These are phyloP conservation scores for Philereme transversata DNA, from an alignment of 2,888 invertebrate genomes.

Conservation along the genomic window DNA sequence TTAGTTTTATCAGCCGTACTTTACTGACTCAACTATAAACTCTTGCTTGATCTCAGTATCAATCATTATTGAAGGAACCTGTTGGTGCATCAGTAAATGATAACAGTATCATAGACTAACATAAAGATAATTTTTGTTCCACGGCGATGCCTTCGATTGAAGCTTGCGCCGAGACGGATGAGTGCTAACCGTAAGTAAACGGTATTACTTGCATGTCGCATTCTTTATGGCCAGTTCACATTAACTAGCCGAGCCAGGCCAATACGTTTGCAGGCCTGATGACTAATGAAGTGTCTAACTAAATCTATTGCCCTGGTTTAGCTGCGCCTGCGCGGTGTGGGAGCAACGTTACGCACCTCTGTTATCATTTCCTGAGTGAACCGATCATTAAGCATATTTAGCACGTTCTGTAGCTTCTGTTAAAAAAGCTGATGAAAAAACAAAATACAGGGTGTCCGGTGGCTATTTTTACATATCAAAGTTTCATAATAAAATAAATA, in stretches of 20 bases:
- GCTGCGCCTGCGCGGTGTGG: constrained; percentile 12
- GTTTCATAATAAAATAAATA: too few relatives aligned
- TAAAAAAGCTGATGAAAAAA: too few relatives aligned
- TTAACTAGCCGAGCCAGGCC: constrained; percentile 1
- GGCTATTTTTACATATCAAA: too few relatives aligned
- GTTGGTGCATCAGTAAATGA: constrained; percentile 62
- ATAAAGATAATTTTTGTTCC: constrained; percentile 58
- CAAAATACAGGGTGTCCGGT: too few relatives aligned
- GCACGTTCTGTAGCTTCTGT: constrained; percentile 13
- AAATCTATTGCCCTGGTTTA: not conserved
- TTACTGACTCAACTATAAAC: too few relatives aligned
- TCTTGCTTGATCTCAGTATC: too few relatives aligned
- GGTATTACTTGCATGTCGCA: constrained; percentile 58
- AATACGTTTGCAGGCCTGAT: not conserved
- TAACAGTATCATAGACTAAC: constrained; percentile 57
- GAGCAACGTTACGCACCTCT: constrained; percentile 47
- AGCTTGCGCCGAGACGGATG: constrained; percentile 64
- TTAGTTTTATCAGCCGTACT: too few relatives aligned
- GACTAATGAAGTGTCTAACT: not conserved
- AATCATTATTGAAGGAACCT: too few relatives aligned
- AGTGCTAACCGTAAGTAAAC: constrained; percentile 72
- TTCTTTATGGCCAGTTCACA: constrained; percentile 33
- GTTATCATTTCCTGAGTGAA: constrained; percentile 74
- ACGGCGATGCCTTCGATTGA: constrained; percentile 63
- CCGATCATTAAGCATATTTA: constrained; percentile 35